Conservation (phyloP, 2,888 invertebrate genomes). For the Himalopsyche japonica region DNA sequence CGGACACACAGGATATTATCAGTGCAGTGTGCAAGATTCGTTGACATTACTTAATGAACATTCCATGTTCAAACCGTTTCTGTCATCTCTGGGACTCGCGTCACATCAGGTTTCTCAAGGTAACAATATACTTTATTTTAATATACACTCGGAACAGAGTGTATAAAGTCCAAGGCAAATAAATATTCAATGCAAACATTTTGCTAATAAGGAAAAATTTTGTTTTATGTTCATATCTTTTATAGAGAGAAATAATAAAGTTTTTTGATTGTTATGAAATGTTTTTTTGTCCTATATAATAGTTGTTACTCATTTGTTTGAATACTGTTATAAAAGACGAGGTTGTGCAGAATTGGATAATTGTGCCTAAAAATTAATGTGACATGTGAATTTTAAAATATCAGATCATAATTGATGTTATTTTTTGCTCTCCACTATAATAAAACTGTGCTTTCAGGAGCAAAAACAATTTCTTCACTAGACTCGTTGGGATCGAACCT, state of each 20-base stretch:
- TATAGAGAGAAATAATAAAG: too few relatives aligned
- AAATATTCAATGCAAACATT: neutral
- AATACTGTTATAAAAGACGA: too few relatives aligned
- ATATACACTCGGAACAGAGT: too few relatives aligned
- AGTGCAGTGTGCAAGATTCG: slow-evolving; percentile 81
- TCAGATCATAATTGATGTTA: too few relatives aligned
- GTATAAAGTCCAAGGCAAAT: neutral
- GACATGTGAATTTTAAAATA: neutral
- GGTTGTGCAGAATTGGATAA: too few relatives aligned
- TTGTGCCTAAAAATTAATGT: too few relatives aligned
- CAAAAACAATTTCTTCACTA: slow-evolving; percentile 68
- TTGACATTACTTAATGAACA: slow-evolving; percentile 88
- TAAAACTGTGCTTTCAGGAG: slow-evolving; percentile 45
- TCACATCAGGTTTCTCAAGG: slow-evolving; percentile 76
- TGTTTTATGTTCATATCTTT: too few relatives aligned
- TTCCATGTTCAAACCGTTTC: slow-evolving; percentile 88
- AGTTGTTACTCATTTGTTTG: too few relatives aligned
- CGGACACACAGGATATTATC: slow-evolving; percentile 39
- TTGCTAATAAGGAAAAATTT: too few relatives aligned
- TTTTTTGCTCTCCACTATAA: neutral
- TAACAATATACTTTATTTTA: slow-evolving; percentile 33
- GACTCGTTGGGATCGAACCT: slow-evolving; percentile 89
- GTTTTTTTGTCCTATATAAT: too few relatives aligned
- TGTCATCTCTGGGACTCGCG: slow-evolving; percentile 88
- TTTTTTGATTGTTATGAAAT: too few relatives aligned